Evolutionary conservation across 92 coral and sea anemone genomes (phyloP), one percentile per base, ranked within the genome.

Genomic region (Micromussa lordhowensis): DNA sequence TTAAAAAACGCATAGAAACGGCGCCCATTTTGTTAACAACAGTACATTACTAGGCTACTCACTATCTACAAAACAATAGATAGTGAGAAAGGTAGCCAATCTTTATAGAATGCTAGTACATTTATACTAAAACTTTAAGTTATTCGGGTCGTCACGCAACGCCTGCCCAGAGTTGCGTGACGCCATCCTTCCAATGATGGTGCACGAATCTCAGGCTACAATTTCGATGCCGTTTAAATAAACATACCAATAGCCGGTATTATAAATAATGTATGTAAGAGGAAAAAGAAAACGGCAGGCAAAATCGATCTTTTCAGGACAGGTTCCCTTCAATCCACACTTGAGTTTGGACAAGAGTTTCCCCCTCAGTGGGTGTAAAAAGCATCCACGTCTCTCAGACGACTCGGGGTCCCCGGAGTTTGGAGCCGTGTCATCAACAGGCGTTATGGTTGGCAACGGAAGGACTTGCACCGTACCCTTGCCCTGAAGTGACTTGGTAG

Each of bases 231-330:
- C 89, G 16, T 64, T 61, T 75, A 93, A 83, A 29, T 93, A 93
- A 55, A 92, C 89, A 80, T 61, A 93, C 95, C 95, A 93, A 59
- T 93, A 93, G 22, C 49, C 87, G n/a, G 81, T 34, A 75, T 93
- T 93, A 68, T 90, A 93, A 34, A 93, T 18, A 49, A 84, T 76
- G 68, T 86, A 93, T 13, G 79, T 34, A 21, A 93, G 80, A 34
- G 95, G 95, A 31, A 93, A 93, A 49, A 83, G 32, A 31, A 93
- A 36, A 16, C 93, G 85, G 76, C 91, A 82, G 79, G 86, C 82
- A 36, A 85, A 13, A 35, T 93, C 95, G 14, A 93, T 71, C 69
- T 79, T 87, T 28, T 82, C 31, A n/a, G 82, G 80, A 32, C 22
- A 22, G 55, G 66, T 89, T 53, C 57, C 22, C 5, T 64, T 64